A percentile compares a stretch with the other conserved stretches of the same genome.
These are phyloP conservation scores for Spisula subtruncata DNA, from an alignment of 2,888 invertebrate species.

Conservation along the genomic window DNA sequence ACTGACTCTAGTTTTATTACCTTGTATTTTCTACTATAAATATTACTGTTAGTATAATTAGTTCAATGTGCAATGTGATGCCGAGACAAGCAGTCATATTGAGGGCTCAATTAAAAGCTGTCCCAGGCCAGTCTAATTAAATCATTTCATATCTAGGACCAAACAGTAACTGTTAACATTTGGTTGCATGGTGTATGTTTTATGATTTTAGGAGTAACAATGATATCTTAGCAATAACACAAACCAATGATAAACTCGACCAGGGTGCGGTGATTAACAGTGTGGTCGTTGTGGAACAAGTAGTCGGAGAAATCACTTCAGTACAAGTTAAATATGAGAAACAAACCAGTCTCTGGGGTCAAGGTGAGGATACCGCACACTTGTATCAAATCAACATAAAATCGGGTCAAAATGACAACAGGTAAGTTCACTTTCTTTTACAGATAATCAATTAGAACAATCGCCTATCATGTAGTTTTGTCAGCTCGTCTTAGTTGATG, in stretches of 20 bases:
- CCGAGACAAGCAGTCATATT: too few relatives aligned
- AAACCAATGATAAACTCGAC: neutral
- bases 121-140: too few relatives aligned
- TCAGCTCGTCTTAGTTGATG: too few relatives aligned
- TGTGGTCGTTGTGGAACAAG: slow-evolving; percentile 45
- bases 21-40: too few relatives aligned
- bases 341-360: neutral
- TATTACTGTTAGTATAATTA: too few relatives aligned
- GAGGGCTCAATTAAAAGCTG: too few relatives aligned
- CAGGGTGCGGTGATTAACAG: slow-evolving; percentile 1
- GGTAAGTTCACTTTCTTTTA: slow-evolving; percentile 21
- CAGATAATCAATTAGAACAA: too few relatives aligned
- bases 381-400: slow-evolving; percentile 34
- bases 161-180: too few relatives aligned
- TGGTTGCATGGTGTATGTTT: neutral
- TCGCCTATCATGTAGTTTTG: too few relatives aligned
- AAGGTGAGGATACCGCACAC: slow-evolving; percentile 20
- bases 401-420: slow-evolving; percentile 49
- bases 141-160: too few relatives aligned
- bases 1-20: too few relatives aligned
- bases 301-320: slow-evolving; percentile 46
- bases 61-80: too few relatives aligned
- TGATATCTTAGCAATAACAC: neutral
- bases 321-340: slow-evolving; percentile 50
- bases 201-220: slow-evolving; percentile 18